These are phyloP conservation scores for Notoglanidium macrostoma DNA, from an alignment of 2,797 vertebrate species.

Conservation along the genomic window DNA sequence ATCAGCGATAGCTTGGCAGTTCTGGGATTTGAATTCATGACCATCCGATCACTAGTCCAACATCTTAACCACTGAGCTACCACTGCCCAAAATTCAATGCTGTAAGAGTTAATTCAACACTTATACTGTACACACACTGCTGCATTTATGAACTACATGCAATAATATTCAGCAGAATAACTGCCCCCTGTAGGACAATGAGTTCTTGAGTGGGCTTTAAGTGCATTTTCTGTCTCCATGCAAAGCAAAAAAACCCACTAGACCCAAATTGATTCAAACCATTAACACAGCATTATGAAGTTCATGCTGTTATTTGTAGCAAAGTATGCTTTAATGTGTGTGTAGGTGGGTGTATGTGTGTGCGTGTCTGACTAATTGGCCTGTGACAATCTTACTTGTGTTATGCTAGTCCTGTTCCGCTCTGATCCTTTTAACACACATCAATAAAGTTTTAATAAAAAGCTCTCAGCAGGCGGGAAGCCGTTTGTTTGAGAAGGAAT, in stretches of 20 bases:
- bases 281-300: slow-evolving; percentile 61
- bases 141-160: slow-evolving; percentile 40
- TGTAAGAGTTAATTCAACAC: not conserved
- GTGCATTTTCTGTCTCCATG: slow-evolving; percentile 57
- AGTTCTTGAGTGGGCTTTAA: slow-evolving; percentile 52
- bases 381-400: slow-evolving; percentile 56
- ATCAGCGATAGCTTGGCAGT: too few relatives aligned
- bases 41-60: too few relatives aligned
- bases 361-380: slow-evolving; percentile 54
- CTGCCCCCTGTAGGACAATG: slow-evolving; percentile 45
- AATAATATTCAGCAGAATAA: slow-evolving; percentile 55
- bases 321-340: slow-evolving; percentile 36
- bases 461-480: slow-evolving; percentile 35
- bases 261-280: slow-evolving; percentile 58
- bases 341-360: slow-evolving; percentile 17
- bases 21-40: too few relatives aligned
- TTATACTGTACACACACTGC: not conserved
- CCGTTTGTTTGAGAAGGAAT: not conserved
- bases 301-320: slow-evolving; percentile 34
- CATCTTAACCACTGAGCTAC: too few relatives aligned
- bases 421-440: slow-evolving; percentile 59
- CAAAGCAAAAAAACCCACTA: slow-evolving; percentile 33
- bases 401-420: slow-evolving; percentile 52
- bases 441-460: slow-evolving; percentile 58
- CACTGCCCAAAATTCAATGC: not conserved